These are phyloP conservation scores for Polia nebulosa DNA, from an alignment of 2,888 invertebrate genomes.

Conservation along the genomic window DNA sequence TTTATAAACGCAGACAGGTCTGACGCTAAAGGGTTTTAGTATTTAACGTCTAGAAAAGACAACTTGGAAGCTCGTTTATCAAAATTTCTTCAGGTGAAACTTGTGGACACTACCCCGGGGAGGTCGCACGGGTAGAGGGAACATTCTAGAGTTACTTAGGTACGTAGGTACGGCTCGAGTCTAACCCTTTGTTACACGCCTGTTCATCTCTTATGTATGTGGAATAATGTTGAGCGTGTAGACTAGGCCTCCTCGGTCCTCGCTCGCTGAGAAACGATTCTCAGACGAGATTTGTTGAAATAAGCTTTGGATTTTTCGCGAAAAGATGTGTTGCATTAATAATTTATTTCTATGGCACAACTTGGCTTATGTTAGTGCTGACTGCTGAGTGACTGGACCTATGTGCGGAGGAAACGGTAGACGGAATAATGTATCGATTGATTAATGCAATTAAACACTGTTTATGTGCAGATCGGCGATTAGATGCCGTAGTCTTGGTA, in stretches of 20 bases:
- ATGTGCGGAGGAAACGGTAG: neutral
- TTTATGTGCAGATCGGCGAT: conserved; percentile 30
- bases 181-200: conserved; percentile 66
- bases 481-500: conserved; percentile 20
- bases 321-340: conserved; percentile 23
- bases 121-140: conserved; percentile 24
- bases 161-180: conserved; percentile 25
- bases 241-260: neutral
- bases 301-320: conserved; percentile 30
- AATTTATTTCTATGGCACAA: conserved; percentile 14
- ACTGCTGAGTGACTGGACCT: neutral
- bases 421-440: conserved; percentile 30
- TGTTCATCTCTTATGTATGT: conserved; percentile 63
- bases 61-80: conserved; percentile 62
- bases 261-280: conserved; percentile 30
- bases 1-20: conserved; percentile 55
- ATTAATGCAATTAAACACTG: conserved; percentile 24
- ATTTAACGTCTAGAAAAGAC: conserved; percentile 53
- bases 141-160: conserved; percentile 53
- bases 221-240: conserved; percentile 43
- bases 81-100: conserved; percentile 63
- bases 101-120: conserved; percentile 47
- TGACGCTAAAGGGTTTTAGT: conserved; percentile 58
- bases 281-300: conserved; percentile 35
- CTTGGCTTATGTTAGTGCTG: conserved; percentile 1